These are phyloP conservation scores for Chunga burmeisteri DNA, from an alignment of 2,113 vertebrate genomes.

Conservation along the genomic window DNA sequence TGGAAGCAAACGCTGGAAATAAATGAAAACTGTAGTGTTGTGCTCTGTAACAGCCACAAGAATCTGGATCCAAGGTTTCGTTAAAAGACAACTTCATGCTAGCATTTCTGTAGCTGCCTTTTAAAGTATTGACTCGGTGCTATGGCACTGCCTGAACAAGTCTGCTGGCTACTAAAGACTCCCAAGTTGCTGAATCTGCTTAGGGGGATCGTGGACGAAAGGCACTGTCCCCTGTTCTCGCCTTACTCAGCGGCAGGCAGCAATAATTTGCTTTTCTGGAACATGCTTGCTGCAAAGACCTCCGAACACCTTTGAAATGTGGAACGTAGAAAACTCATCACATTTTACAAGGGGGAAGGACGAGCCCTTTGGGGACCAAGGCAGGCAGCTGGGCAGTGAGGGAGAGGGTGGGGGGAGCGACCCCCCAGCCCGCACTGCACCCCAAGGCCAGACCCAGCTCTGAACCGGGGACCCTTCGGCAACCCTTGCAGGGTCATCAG, in stretches of 20 bases:
- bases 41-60: not conserved
- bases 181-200: not conserved
- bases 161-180: not conserved
- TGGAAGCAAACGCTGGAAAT: not conserved
- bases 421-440: accelerated
- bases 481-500: not conserved
- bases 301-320: accelerated
- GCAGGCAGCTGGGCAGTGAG: not conserved
- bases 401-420: not conserved
- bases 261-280: not conserved
- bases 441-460: accelerated
- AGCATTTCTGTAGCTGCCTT: not conserved
- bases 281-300: not conserved
- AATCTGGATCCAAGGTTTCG: not conserved
- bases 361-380: not conserved
- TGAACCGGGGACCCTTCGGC: not conserved
- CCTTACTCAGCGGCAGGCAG: not conserved
- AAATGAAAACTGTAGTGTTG: not conserved
- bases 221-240: accelerated
- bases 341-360: not conserved
- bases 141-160: not conserved
- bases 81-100: not conserved
- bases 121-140: not conserved
- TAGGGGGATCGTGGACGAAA: accelerated
- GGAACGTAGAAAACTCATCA: not conserved